Base-by-base conservation (phyloP, 1,140 invertebrate genomes). In the Pseudomyrmex cubaensis region DNA sequence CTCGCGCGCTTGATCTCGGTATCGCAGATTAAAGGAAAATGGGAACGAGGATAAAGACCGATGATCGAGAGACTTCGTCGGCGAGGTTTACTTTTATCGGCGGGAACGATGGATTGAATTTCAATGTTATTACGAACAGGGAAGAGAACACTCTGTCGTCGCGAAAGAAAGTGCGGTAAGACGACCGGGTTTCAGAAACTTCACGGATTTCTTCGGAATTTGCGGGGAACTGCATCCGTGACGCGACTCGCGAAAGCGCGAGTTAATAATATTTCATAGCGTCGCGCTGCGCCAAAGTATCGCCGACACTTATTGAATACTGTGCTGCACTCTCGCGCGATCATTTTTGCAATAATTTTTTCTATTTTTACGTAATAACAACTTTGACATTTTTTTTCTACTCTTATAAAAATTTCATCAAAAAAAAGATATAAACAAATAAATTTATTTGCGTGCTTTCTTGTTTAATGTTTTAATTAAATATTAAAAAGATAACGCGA, bases 121-220 rank as follows among this genome's bases (percentile, higher is more conserved):
- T 87, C 86, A 87, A 86, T 86, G 80, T 87, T 86, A 87, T 86
- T 87, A 83, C 80, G 84, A 66, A 80, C 72, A 80, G 72, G 44
- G 35, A 35, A 35, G 66, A 59, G 76, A 67, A 62, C 74, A 67
- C 74, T 35, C 35, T 66, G 67, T 48, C 76, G 69, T 62, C 8
- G 46, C n/a, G 2, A n/a, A 48, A 52, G n/a, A 13, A 46, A 70
- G 83, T 63, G 50, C 35, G 54, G 72, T n/a, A 76, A n/a, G 54
- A 52, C 22, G 54, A 25, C 25, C 25, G 25, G 44, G 44, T 35
- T 22, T 64, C 17, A 52, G n/a, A 22, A 87, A 83, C 63, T 86
- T 86, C 59, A 72, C 77, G 77, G 84, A 86, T 86, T 87, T 83
- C 85, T 75, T 76, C 35, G 56, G 64, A 87, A 86, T 87, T 70